Conservation (phyloP, 2,113 vertebrate genomes). For the Channa maculata region DNA sequence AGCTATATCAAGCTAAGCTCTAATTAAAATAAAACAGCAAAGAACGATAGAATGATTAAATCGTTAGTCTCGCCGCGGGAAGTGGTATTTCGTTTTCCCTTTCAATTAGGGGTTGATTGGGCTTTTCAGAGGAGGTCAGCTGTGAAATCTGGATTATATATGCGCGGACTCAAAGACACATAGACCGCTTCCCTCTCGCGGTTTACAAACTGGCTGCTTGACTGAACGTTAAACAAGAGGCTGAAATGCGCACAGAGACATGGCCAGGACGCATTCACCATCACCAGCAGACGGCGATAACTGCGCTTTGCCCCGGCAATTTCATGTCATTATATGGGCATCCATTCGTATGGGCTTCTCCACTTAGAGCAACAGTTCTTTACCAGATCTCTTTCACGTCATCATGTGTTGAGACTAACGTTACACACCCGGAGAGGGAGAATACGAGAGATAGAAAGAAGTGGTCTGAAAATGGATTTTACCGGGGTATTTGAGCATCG, state of each 20-base stretch:
- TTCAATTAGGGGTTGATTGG: slow-evolving; percentile 99
- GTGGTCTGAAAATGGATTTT: slow-evolving; percentile 21
- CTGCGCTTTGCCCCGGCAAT: slow-evolving; percentile 64
- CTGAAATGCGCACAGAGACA: not conserved
- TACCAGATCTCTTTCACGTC: slow-evolving; percentile 27
- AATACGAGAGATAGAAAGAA: not conserved
- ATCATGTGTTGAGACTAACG: slow-evolving; percentile 13
- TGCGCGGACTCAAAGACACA: slow-evolving; percentile 75
- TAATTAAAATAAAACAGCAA: slow-evolving; percentile 91
- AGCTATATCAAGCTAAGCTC: slow-evolving; percentile 89
- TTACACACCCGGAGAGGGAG: slow-evolving; percentile 38
- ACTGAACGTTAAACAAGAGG: slow-evolving; percentile 19
- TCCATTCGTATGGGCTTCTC: slow-evolving; percentile 45
- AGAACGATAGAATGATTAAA: slow-evolving; percentile 97
- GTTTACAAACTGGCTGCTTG: slow-evolving; percentile 10
- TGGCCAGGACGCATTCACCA: slow-evolving; percentile 12
- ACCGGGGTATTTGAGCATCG: slow-evolving; percentile 18
- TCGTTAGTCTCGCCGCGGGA: slow-evolving; percentile 97
- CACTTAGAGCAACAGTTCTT: slow-evolving; percentile 28
- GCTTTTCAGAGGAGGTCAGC: slow-evolving; percentile 99
- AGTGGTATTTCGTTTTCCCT: slow-evolving; percentile 93
- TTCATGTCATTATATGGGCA: slow-evolving; percentile 36
- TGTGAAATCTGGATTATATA: slow-evolving; percentile 99
- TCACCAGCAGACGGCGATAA: slow-evolving; percentile 93
- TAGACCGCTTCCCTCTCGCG: slow-evolving; percentile 11